A percentile compares a stretch with the other conserved stretches of the same genome.
These are phyloP conservation scores for Hylaeus volcanicus DNA, from an alignment of 1,140 invertebrate genomes.

Conservation along the genomic window DNA sequence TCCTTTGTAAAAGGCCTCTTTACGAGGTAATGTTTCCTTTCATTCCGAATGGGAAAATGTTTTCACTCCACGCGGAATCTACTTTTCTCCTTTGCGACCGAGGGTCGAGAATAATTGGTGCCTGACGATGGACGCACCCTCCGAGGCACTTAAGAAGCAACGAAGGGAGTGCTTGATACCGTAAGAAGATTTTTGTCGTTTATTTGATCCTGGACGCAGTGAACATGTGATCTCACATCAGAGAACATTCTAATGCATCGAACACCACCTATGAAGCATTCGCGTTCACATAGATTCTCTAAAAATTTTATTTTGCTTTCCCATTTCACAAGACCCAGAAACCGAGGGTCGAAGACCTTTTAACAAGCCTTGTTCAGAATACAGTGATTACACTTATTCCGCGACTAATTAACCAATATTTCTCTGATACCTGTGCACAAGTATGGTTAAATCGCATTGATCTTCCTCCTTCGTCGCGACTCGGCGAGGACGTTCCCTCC, in stretches of 20 bases:
- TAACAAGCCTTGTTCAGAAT: no score
- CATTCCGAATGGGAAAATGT: neutral
- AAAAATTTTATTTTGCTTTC: no score
- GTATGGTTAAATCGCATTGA: conserved; percentile 24
- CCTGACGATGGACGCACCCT: neutral
- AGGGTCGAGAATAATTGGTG: neutral
- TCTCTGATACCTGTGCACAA: neutral
- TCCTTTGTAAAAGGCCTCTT: no score
- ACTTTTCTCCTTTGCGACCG: neutral
- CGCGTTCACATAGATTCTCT: no score
- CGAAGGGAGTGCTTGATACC: neutral
- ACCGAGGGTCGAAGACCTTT: no score
- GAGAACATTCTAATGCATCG: neutral
- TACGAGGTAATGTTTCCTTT: neutral
- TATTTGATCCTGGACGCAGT: neutral
- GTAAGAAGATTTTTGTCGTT: neutral
- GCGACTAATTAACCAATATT: neutral
- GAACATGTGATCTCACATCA: neutral
- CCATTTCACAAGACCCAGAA: no score
- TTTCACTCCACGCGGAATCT: neutral
- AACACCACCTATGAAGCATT: no score
- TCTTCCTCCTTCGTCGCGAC: neutral
- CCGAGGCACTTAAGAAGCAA: neutral
- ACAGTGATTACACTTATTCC: no score
- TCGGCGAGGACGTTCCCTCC: neutral